Evolutionary conservation across 1,140 invertebrate species (phyloP), one percentile per base, ranked within the genome.

Genomic region (Rhynchophorus ferrugineus): DNA sequence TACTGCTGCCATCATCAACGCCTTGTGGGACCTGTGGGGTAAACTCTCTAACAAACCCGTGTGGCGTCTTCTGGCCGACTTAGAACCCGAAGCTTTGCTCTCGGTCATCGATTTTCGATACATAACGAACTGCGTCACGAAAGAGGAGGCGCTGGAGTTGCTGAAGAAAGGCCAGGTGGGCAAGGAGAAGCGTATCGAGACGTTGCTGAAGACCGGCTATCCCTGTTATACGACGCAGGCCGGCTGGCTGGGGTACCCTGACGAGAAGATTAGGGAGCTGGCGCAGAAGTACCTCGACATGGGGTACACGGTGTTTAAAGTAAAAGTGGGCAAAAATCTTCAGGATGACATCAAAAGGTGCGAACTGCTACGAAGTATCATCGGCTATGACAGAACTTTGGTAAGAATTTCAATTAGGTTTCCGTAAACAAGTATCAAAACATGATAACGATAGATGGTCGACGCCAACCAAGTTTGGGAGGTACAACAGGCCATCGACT

Each of bases 391-490:
- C 9, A 84, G 81, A 38, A 73, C 75, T 48, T 71, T 89, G 75
- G 85, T 88, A 73, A 73, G 65, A n/a, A n/a, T n/a, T n/a, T n/a
- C n/a, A n/a, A n/a, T n/a, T n/a, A n/a, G n/a, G n/a, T n/a, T n/a
- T n/a, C n/a, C n/a, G n/a, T n/a, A n/a, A n/a, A n/a, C n/a, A n/a
- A n/a, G n/a, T n/a, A n/a, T n/a, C n/a, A n/a, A n/a, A n/a, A n/a
- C n/a, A n/a, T n/a, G n/a, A n/a, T n/a, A n/a, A n/a, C n/a, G n/a
- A n/a, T 39, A 87, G 74, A 91, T 94, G 87, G 77, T 93, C 1
- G 92, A 95, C 70, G 90, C 91, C 0, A 95, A 95, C 71, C 92
- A 95, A 78, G 76, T 82, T 3, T 95, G 91, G 91, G 87, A 89
- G 55, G 85, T 94, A 1, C 63, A 80, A 16, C 78, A 91, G 69